phyloP scores from a whole-genome alignment of 1,140 invertebrate species.

The Camponotus floridanus region DNA sequence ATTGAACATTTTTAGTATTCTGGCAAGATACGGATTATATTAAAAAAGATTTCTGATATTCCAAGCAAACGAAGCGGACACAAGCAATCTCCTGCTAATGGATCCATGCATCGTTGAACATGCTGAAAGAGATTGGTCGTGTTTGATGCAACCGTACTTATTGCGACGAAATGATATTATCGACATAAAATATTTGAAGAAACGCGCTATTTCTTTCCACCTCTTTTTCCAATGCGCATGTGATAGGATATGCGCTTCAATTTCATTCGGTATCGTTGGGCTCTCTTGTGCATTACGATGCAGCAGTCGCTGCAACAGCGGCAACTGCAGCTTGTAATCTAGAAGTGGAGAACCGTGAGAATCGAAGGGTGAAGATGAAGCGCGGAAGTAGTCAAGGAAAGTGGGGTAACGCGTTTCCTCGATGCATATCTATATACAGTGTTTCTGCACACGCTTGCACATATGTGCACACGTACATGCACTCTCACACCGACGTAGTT shows the following conservation, averaged over 20 bases:
- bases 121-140: slow-evolving; percentile 37
- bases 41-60: slow-evolving; percentile 40
- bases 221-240: slow-evolving; percentile 27
- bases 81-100: slow-evolving; percentile 29
- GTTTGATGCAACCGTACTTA: slow-evolving; percentile 41
- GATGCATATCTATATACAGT: slow-evolving; percentile 54
- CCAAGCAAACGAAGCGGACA: slow-evolving; percentile 54
- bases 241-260: slow-evolving; percentile 67
- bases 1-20: neutral
- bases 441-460: neutral
- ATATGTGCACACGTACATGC: neutral
- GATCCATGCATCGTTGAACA: slow-evolving; percentile 13
- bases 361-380: slow-evolving; percentile 78
- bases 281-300: slow-evolving; percentile 73
- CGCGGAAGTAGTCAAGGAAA: slow-evolving; percentile 65
- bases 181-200: slow-evolving; percentile 67
- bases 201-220: slow-evolving; percentile 15
- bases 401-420: slow-evolving; percentile 61
- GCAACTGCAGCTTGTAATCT: slow-evolving; percentile 71
- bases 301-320: slow-evolving; percentile 37
- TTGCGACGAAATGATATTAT: slow-evolving; percentile 58
- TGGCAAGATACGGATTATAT: slow-evolving; percentile 18
- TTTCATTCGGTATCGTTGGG: slow-evolving; percentile 65
- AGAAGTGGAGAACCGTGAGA: slow-evolving; percentile 74
- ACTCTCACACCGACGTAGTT: neutral